Percentiles rank a stretch among this genome's conserved stretches.
phyloP scores from a whole-genome alignment of 2,113 vertebrate species.

The Albula goreensis region DNA sequence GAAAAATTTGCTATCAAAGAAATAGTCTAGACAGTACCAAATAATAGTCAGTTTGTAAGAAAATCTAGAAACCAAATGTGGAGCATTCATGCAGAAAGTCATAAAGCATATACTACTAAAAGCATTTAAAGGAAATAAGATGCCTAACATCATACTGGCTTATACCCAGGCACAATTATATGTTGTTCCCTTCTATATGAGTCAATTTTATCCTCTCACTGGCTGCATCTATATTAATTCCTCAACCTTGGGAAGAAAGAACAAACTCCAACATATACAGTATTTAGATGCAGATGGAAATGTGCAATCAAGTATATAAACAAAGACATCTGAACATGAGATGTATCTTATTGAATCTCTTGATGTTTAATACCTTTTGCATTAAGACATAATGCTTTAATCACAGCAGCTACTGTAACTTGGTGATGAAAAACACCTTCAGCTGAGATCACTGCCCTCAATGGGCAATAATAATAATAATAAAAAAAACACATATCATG shows the following conservation, averaged over 20 bases:
- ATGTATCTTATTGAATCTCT: not conserved
- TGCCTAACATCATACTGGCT: no score
- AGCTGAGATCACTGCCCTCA: constrained; percentile 22
- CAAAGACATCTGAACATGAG: not conserved
- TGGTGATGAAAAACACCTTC: not conserved
- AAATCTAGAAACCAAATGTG: not conserved
- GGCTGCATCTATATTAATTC: no score
- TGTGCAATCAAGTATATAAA: not conserved
- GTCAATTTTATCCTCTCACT: no score
- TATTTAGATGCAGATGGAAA: no score
- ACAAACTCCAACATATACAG: no score
- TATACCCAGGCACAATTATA: no score
- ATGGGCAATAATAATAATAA: constrained; percentile 8
- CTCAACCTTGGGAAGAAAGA: no score
- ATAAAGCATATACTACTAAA: not conserved
- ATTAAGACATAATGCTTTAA: not conserved
- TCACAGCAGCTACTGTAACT: constrained; percentile 2
- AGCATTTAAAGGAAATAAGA: no score
- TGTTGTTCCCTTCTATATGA: no score
- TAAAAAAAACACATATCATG: not conserved
- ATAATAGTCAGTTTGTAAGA: not conserved
- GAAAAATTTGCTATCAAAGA: not conserved
- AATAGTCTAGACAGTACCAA: not conserved
- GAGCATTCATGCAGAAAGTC: not conserved
- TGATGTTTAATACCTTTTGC: not conserved